Evolutionary conservation across 1,140 invertebrate genomes (phyloP).

Genomic region (Danaus melanippus): DNA sequence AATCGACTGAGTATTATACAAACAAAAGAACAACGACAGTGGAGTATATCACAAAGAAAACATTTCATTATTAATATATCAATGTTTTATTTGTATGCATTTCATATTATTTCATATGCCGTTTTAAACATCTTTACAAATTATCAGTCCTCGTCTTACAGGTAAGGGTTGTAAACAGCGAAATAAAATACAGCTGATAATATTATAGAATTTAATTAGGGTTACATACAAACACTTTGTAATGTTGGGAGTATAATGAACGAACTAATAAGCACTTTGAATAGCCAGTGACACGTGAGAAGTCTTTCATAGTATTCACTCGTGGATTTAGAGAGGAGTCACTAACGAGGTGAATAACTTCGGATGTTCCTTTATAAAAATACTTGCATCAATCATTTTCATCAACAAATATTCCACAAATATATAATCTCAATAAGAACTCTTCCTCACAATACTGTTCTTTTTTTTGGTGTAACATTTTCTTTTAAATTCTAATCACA

Average conservation of each 20-base stretch:
- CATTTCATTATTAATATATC: too few species aligned
- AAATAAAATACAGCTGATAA: slow-evolving; percentile 37
- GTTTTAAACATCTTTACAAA: too few species aligned
- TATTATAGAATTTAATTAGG: slow-evolving; percentile 72
- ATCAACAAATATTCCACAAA: slow-evolving; percentile 24
- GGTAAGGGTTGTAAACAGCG: slow-evolving; percentile 3
- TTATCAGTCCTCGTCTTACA: too few species aligned
- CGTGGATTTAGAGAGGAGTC: slow-evolving; percentile 45
- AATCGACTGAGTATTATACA: too few species aligned
- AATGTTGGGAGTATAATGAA: slow-evolving; percentile 67
- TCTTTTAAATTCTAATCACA: slow-evolving; percentile 1
- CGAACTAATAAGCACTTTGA: slow-evolving; percentile 68
- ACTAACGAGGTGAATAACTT: slow-evolving; percentile 18
- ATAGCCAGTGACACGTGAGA: slow-evolving; percentile 59
- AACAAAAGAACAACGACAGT: too few species aligned
- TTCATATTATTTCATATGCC: too few species aligned
- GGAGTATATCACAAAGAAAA: too few species aligned
- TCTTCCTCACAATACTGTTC: slow-evolving; percentile 26
- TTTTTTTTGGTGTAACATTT: slow-evolving; percentile 18
- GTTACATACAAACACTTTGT: slow-evolving; percentile 70
- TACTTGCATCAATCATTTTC: slow-evolving; percentile 29
- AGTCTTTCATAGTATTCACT: slow-evolving; percentile 35
- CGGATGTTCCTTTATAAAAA: slow-evolving; percentile 32
- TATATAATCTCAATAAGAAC: slow-evolving; percentile 30
- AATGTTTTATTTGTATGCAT: too few species aligned